These are phyloP conservation scores for Cataglyphis hispanica DNA, from an alignment of 1,140 invertebrate genomes.

Conservation along the genomic window DNA sequence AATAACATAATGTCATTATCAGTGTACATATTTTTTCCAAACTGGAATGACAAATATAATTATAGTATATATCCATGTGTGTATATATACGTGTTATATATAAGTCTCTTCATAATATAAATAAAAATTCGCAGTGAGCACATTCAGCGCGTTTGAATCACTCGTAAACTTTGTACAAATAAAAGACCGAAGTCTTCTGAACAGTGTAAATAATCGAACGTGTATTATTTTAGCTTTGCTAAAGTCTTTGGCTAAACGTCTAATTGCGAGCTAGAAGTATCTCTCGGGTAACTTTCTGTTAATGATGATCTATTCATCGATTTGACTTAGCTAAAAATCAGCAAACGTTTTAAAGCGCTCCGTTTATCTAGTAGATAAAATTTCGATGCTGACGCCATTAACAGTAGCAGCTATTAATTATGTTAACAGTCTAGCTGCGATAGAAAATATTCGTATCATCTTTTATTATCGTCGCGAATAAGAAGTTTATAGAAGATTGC, in stretches of 20 bases:
- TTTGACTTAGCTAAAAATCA: slow-evolving; percentile 50
- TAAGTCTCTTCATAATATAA: slow-evolving; percentile 76
- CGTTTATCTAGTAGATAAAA: slow-evolving; percentile 44
- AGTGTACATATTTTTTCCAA: slow-evolving; percentile 66
- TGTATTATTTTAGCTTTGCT: slow-evolving; percentile 69
- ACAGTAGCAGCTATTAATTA: slow-evolving; percentile 33
- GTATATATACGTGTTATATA: slow-evolving; percentile 62
- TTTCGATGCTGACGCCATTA: slow-evolving; percentile 60
- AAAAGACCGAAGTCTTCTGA: slow-evolving; percentile 69
- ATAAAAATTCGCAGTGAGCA: slow-evolving; percentile 75
- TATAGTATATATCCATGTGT: slow-evolving; percentile 58
- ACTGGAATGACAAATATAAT: slow-evolving; percentile 68
- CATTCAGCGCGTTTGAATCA: slow-evolving; percentile 61
- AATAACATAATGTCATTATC: slow-evolving; percentile 66
- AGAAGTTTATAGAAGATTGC: slow-evolving; percentile 52
- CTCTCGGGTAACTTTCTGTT: slow-evolving; percentile 69
- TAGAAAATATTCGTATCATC: slow-evolving; percentile 57
- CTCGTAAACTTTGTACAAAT: slow-evolving; percentile 77
- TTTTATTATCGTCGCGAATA: slow-evolving; percentile 36
- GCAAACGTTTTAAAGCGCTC: slow-evolving; percentile 52
- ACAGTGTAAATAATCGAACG: slow-evolving; percentile 71
- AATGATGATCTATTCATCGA: slow-evolving; percentile 66
- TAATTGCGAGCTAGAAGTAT: slow-evolving; percentile 74
- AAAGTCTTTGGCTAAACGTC: slow-evolving; percentile 82
- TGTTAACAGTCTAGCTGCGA: slow-evolving; percentile 56